Conservation (phyloP, 2,888 invertebrate species). For the Nephrotoma guestfalica region DNA sequence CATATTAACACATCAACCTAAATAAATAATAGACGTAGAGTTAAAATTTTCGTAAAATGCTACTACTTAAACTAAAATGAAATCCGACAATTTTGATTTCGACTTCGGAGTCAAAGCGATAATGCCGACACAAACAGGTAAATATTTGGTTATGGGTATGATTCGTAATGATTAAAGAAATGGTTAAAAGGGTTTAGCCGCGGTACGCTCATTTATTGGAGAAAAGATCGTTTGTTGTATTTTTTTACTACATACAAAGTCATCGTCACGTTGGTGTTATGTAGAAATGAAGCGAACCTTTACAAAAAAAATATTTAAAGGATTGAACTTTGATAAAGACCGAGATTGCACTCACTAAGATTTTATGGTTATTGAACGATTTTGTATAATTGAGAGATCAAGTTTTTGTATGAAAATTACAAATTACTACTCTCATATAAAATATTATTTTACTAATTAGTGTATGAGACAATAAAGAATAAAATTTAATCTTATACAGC, state of each 20-base stretch:
- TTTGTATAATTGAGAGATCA: too few species aligned
- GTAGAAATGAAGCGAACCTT: background rate
- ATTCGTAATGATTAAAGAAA: background rate
- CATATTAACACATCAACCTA: background rate
- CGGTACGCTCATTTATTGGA: background rate
- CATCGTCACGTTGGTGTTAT: background rate
- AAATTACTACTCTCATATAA: too few species aligned
- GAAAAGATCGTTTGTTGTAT: background rate
- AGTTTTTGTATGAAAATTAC: too few species aligned
- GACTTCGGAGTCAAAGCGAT: background rate
- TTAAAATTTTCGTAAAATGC: background rate
- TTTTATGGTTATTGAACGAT: too few species aligned
- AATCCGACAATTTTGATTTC: background rate
- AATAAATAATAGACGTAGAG: background rate
- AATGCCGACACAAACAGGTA: background rate
- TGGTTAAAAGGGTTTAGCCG: background rate
- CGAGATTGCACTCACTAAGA: background rate
- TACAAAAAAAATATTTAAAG: background rate
- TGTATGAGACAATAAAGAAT: too few species aligned
- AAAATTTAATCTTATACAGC: too few species aligned
- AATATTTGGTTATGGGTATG: background rate
- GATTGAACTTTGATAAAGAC: background rate
- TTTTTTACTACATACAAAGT: background rate
- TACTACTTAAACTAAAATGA: background rate
- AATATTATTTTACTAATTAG: too few species aligned